Evolutionary conservation across 1,140 invertebrate genomes (phyloP), one percentile per base, ranked within the genome.

Genomic region (Ericerus pela): DNA sequence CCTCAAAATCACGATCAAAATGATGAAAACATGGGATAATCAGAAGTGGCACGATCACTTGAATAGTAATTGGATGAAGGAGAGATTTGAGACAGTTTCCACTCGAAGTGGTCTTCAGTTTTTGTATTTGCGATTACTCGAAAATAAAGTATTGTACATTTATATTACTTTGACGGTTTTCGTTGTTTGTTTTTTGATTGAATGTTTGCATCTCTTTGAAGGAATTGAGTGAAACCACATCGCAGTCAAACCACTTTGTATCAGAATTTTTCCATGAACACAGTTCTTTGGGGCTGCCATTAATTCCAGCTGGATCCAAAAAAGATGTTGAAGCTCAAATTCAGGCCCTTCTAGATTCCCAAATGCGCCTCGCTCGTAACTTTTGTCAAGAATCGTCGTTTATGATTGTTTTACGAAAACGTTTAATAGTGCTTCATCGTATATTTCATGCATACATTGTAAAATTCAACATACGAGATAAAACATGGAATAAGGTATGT

Each of bases 381-480:
- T 70, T 77, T 29, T 75, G 73, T 58, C 68, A 71, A 14, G 75
- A 76, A 52, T 75, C 76, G 1, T 72, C 73, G 27, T 80, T 79
- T 69, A 71, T 74, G 18, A 65, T 69, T 33, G 64, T 74, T 36
- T 65, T 80, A 2, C 70, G 74, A 59, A 75, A 79, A 64, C 64
- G 78, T 54, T 65, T 80, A 51, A 66, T 77, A 16, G 70, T 81
- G 18, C 63, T 80, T n/a, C 75, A 77, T 60, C 64, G 79, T 56
- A 76, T 80, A 52, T 76, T 78, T 64, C 69, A 77, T 68, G 77
- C 78, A 1, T 62, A 79, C 4, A 70, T 73, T 31, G 67, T 62
- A 26, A 75, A 72, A 63, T 79, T 75, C 65, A 77, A 81, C 64
- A 36, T 54, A 22, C 41, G 41, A 8, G 41, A 47, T 47, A 47